Evolutionary conservation across 2,888 invertebrate species (phyloP), one percentile per base, ranked within the genome.

Genomic region (Lasioglossum pauxillum): DNA sequence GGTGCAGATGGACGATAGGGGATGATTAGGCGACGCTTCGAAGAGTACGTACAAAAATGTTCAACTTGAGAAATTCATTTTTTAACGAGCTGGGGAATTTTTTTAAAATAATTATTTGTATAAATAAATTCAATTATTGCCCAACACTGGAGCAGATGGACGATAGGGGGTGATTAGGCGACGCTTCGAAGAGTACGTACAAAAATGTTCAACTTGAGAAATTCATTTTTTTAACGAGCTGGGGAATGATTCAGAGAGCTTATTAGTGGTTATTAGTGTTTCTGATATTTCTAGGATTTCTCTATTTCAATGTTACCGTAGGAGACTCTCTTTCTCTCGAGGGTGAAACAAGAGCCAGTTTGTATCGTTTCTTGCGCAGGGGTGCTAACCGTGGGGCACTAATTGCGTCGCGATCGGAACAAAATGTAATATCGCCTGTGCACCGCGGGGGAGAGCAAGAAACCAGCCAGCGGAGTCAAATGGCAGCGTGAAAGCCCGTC

Each of bases 381-480:
- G 69, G 69, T 38, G 69, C 19, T 23, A 38, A 38, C 35, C 38
- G 23, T 23, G 69, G 69, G 35, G 19, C 44, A 78, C 84, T 88
- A 90, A 90, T 90, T 84, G 84, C 82, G 57, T 57, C 27, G 73
- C 75, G 78, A 86, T 82, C 74, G 60, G 69, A 53, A 75, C 31
- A 72, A 79, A 82, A 44, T 78, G 71, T 72, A 78, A 73, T 19
- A 27, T 72, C 5, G 27, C 16, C 44, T 35, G 14, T 46, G 72
- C 60, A 38, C 76, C 60, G 10, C 64, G 64, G 27, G 44, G 49
- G 78, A 10, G 38, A 19, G 69, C 69, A 69, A 69, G 69, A 69
- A 69, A 19, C 69, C 35, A 23, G 23, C 69, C 38, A 1, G 69
- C n/a, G 69, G 69, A 69, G 69, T 69, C 69, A 38, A 69, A 69